phyloP scores from a whole-genome alignment of 2,797 vertebrate genomes.

The Brachyrhaphis roseni region DNA sequence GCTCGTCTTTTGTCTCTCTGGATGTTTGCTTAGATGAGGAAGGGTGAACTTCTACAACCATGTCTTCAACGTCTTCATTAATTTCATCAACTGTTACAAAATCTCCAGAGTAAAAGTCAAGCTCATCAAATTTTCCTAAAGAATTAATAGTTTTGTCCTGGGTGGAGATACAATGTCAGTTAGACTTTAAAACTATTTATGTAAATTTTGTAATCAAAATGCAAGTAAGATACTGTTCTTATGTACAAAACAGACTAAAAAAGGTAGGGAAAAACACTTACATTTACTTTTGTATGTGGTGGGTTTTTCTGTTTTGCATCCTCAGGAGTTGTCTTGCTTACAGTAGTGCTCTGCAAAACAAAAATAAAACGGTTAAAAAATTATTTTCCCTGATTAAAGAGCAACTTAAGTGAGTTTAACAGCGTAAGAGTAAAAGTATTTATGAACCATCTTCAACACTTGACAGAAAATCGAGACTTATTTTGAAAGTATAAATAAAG shows the following conservation, averaged over 20 bases:
- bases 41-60: background rate
- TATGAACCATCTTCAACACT: background rate
- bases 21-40: conserved; percentile 11
- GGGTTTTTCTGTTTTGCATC: background rate
- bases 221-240: background rate
- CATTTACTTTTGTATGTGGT: background rate
- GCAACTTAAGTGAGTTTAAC: background rate
- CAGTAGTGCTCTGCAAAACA: conserved; percentile 4
- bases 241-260: background rate
- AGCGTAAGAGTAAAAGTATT: background rate
- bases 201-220: background rate
- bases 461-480: background rate
- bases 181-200: background rate
- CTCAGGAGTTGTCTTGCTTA: background rate
- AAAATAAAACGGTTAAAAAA: background rate
- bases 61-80: conserved; percentile 73
- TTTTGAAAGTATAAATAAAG: background rate
- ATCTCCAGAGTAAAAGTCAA: conserved; percentile 84
- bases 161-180: background rate
- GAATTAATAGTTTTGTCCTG: conserved; percentile 68
- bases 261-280: too few relatives aligned
- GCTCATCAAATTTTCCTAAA: conserved; percentile 47
- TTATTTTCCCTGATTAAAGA: background rate
- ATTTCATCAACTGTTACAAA: conserved; percentile 94
- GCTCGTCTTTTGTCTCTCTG: background rate